Base-by-base conservation (phyloP, 2,888 invertebrate genomes). In the Pyrgus malvae region DNA sequence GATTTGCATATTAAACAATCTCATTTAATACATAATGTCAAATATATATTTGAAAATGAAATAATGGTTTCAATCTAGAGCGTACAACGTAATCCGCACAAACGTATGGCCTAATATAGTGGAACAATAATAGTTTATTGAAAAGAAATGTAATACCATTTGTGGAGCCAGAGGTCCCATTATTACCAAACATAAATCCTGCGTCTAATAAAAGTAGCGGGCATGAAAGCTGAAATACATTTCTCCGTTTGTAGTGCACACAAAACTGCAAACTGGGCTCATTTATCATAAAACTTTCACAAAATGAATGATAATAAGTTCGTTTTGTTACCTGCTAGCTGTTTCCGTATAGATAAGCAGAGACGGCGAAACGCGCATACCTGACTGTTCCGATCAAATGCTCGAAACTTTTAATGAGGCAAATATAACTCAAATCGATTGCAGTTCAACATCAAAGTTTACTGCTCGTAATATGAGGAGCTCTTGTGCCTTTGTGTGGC, bases 271-370 rank as follows among this genome's bases (percentile, higher is more conserved):
- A 75, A 81, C 75, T 76, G 66, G 56, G 48, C 70, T 77, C 79
- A 80, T 85, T 83, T 80, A 78, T 84, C 80, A 83, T 63, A 57
- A 63, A 83, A 85, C 71, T 83, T 83, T 70, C 64, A 63, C 68
- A 70, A 70, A 78, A 81, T 74, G 72, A 78, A 78, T 77, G 78
- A 81, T 80, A 83, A 81, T 74, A 81, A 83, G 73, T 80, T 78
- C 66, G 70, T 73, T 69, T 67, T 70, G 59, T 60, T 62, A 59
- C 62, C 61, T 60, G 60, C 55, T 60, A 61, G 58, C 59, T 48
- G 55, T 42, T 55, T 27, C 40, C 29, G 37, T 11, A 54, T 41
- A 38, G 59, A 59, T 59, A 59, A 53, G 46, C 48, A 55, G 27
- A 42, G 48, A 55, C 50, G 44, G 33, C 29, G 44, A 49, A 41